phyloP scores from a whole-genome alignment of 2,113 vertebrate genomes.

The Tympanuchus pallidicinctus region DNA sequence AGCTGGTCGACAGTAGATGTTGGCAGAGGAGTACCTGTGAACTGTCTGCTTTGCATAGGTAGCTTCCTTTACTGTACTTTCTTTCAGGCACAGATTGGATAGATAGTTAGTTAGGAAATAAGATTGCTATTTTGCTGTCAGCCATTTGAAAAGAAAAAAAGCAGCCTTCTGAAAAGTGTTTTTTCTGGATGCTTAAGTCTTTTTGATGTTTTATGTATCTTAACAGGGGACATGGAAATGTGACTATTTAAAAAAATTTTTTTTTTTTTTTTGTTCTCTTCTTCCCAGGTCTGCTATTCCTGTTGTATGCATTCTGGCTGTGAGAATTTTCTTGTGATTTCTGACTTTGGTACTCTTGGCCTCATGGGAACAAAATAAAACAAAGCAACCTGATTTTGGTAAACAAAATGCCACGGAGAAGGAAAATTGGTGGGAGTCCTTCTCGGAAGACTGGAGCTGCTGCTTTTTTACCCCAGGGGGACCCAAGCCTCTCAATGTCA shows the following conservation, averaged over 20 bases:
- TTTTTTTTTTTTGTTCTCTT: slow-evolving; percentile 43
- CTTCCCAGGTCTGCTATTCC: slow-evolving; percentile 71
- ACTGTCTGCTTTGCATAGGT: background rate
- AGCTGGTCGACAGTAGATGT: background rate
- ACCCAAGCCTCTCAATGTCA: slow-evolving; percentile 18
- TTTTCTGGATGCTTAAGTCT: background rate
- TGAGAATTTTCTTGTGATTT: slow-evolving; percentile 57
- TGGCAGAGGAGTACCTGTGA: background rate
- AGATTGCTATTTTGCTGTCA: background rate
- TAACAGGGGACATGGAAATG: background rate
- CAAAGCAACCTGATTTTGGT: slow-evolving; percentile 50
- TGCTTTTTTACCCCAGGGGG: slow-evolving; percentile 27
- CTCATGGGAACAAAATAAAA: slow-evolving; percentile 53
- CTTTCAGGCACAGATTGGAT: background rate
- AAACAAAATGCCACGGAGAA: slow-evolving; percentile 90
- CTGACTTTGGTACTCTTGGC: slow-evolving; percentile 59
- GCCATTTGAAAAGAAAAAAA: background rate
- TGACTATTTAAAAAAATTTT: background rate
- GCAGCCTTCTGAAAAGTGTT: slow-evolving; percentile 19
- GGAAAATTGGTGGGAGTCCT: slow-evolving; percentile 85
- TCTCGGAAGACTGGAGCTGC: slow-evolving; percentile 66
- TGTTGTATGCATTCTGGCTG: background rate
- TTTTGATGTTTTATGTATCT: background rate
- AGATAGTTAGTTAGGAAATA: slow-evolving; percentile 23
- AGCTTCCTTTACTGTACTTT: background rate